Conservation (phyloP, 2,113 vertebrate species). For the Laterallus jamaicensis region DNA sequence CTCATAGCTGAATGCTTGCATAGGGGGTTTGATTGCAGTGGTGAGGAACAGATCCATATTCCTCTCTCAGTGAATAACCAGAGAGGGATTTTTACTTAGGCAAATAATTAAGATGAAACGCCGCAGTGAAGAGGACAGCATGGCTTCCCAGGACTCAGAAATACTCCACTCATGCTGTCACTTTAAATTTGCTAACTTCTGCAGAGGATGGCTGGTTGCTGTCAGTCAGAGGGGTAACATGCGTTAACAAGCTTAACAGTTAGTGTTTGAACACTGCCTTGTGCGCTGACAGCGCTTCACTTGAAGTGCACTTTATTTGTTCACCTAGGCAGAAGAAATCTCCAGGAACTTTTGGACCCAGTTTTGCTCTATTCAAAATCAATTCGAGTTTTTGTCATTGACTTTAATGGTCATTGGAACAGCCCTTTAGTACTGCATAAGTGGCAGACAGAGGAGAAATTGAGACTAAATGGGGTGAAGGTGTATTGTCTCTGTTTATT, state of each 20-base stretch:
- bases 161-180: neutral
- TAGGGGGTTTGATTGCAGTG: neutral
- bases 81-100: neutral
- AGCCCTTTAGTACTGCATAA: neutral
- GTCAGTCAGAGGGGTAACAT: neutral
- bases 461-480: neutral
- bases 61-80: neutral
- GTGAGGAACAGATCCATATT: neutral
- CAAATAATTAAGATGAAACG: constrained; percentile 39
- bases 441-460: neutral
- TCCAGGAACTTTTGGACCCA: neutral
- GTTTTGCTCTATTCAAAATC: constrained; percentile 26
- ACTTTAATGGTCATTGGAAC: neutral
- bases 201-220: neutral
- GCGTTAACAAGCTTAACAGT: neutral
- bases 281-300: neutral
- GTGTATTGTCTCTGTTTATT: constrained; percentile 15
- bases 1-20: neutral
- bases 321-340: constrained; percentile 16
- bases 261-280: neutral
- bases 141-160: neutral
- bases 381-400: constrained; percentile 8
- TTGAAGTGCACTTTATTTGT: neutral
- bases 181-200: constrained; percentile 16
- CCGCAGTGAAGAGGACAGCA: neutral